These are phyloP conservation scores for Dryoscopus gambensis DNA, from an alignment of 2,113 vertebrate genomes.

Conservation along the genomic window DNA sequence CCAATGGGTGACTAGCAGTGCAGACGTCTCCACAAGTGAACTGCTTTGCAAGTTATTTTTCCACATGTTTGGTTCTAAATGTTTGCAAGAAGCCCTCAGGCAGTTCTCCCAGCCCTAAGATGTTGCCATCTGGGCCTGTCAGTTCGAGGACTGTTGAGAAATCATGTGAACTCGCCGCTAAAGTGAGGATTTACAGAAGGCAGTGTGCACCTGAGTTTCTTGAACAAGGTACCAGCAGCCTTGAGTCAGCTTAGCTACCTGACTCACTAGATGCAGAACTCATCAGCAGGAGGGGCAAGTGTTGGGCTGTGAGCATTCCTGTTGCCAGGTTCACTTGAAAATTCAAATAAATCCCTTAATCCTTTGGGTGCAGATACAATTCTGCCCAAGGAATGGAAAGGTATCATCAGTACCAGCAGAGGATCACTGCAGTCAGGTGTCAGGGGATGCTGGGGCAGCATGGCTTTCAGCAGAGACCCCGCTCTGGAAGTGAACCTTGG, in stretches of 20 bases:
- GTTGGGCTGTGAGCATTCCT: neutral
- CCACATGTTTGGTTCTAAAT: constrained; percentile 32
- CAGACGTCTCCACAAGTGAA: neutral
- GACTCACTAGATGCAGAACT: neutral
- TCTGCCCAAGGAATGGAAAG: neutral
- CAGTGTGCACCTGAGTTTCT: constrained; percentile 24
- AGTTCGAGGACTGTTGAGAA: constrained; percentile 31
- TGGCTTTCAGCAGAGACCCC: neutral
- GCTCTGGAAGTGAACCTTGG: neutral
- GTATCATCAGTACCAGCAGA: neutral
- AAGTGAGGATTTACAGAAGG: constrained; percentile 38
- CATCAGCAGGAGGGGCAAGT: neutral
- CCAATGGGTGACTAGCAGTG: neutral
- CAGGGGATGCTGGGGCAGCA: no score
- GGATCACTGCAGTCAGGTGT: neutral
- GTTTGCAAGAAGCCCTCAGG: constrained; percentile 39
- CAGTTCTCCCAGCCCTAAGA: constrained; percentile 35
- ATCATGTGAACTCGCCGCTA: neutral
- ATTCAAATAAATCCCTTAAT: constrained; percentile 10
- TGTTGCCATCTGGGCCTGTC: constrained; percentile 55
- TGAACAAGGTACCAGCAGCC: neutral
- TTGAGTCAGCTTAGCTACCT: neutral
- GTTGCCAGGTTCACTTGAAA: neutral
- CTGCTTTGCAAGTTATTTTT: constrained; percentile 29
- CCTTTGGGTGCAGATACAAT: neutral